A percentile compares a stretch with the other conserved stretches of the same genome.
phyloP scores from a whole-genome alignment of 2,113 vertebrate genomes.

The Anhinga rufa region DNA sequence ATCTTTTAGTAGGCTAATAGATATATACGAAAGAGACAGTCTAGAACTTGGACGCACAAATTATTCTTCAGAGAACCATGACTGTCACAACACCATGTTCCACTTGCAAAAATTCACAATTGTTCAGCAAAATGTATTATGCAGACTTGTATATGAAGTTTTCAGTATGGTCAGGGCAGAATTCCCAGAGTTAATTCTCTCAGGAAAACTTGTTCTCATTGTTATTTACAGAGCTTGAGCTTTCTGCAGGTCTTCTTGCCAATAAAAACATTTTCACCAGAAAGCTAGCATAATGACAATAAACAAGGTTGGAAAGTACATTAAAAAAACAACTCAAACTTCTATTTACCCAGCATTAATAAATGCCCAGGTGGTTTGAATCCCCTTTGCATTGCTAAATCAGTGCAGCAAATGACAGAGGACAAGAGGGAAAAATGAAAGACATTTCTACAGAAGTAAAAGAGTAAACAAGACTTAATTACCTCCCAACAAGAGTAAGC shows the following conservation, averaged over 20 bases:
- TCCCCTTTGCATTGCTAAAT: not conserved
- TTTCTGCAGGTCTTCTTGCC: not conserved
- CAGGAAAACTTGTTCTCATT: not conserved
- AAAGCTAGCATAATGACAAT: not conserved
- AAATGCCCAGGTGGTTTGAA: constrained; percentile 8
- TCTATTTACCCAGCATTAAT: constrained; percentile 7
- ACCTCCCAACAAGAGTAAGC: not conserved
- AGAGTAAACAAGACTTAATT: not conserved
- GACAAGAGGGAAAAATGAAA: not conserved
- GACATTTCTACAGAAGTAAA: not conserved
- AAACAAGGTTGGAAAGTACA: not conserved
- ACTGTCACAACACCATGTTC: not conserved
- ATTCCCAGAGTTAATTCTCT: not conserved
- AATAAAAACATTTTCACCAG: not conserved
- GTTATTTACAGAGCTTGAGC: not conserved
- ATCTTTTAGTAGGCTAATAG: not conserved
- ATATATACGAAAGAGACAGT: not conserved
- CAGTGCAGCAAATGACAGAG: not conserved
- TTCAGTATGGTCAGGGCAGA: not conserved
- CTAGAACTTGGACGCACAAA: not conserved
- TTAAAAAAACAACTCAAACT: not conserved
- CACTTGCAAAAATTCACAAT: not conserved
- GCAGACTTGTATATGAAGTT: not conserved
- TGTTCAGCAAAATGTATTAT: not conserved
- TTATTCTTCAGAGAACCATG: not conserved